These are phyloP conservation scores for Philonicus albiceps DNA, from an alignment of 2,888 invertebrate genomes.

Conservation along the genomic window DNA sequence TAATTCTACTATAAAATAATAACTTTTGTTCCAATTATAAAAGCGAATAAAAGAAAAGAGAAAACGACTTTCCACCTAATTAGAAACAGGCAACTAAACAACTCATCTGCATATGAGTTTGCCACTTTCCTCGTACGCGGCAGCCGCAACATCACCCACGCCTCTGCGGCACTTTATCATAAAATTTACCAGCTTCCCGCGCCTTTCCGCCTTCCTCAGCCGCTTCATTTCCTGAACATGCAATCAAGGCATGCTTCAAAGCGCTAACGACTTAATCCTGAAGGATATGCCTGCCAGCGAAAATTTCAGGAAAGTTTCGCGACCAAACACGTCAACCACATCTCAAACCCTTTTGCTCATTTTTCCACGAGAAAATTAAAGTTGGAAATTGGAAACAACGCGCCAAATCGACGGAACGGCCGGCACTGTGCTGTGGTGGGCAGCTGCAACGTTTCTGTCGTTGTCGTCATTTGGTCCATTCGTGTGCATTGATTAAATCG, in stretches of 20 bases:
- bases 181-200: neutral
- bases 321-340: neutral
- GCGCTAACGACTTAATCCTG: neutral
- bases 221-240: neutral
- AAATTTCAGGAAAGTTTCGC: neutral
- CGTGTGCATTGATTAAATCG: conserved; percentile 24
- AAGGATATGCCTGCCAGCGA: neutral
- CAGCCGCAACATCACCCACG: neutral
- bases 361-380: neutral
- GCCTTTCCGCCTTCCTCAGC: neutral
- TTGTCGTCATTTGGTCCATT: conserved; percentile 15
- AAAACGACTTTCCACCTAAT: neutral
- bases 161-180: neutral
- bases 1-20: neutral
- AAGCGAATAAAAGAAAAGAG: neutral
- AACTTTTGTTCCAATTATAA: neutral
- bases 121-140: neutral
- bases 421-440: too few species aligned
- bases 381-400: neutral
- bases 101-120: neutral
- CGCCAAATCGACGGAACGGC: neutral
- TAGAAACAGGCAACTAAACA: neutral
- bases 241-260: neutral
- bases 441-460: neutral
- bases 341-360: neutral